Base-by-base conservation (phyloP, 2,888 invertebrate genomes). In the Onthophagus sagittarius region DNA sequence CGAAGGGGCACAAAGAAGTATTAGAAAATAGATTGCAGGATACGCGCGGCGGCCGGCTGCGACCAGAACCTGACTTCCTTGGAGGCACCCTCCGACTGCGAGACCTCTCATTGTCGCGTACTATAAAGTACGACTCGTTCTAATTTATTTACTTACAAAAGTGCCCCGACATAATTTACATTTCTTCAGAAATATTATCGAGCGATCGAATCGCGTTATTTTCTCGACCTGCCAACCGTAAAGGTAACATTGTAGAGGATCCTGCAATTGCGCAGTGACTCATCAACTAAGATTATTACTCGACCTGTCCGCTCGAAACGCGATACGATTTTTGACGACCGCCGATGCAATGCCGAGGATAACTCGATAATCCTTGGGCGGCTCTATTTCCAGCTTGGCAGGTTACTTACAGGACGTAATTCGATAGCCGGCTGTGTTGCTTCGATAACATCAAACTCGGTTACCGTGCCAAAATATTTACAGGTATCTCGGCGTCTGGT, bases 1-100 rank as follows among this genome's bases (percentile, higher is more conserved):
- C 67, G 67, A 32, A n/a, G 67, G 23, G 32, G 23, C 67, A 67
- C 67, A 67, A 67, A 67, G 67, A 67, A 67, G 67, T 53, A 53
- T 53, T 53, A 53, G 39, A 53, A 53, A 53, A 53, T 53, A 53
- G 39, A 67, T 67, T 67, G 32, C n/a, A 67, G 67, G 32, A 67
- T 67, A 31, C n/a, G n/a, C 64, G 23, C 39, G 39, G 39, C 39
- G 39, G 39, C 39, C 39, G 39, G 6, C 39, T 53, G 39, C 39
- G 39, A 53, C 9, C 39, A 53, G 39, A 53, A 53, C 39, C 39
- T 23, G 31, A 67, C 67, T 67, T 15, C 67, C 33, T 67, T 65
- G 15, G 23, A 65, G 15, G 67, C 33, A 32, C 39, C 39, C 39
- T 53, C 39, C 39, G 39, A 53, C 39, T 53, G 39, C 39, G 39